Percentiles rank a stretch among this genome's conserved stretches.
Evolutionary conservation across 2,797 vertebrate species (phyloP).

Genomic region (Pipistrellus nathusii): DNA sequence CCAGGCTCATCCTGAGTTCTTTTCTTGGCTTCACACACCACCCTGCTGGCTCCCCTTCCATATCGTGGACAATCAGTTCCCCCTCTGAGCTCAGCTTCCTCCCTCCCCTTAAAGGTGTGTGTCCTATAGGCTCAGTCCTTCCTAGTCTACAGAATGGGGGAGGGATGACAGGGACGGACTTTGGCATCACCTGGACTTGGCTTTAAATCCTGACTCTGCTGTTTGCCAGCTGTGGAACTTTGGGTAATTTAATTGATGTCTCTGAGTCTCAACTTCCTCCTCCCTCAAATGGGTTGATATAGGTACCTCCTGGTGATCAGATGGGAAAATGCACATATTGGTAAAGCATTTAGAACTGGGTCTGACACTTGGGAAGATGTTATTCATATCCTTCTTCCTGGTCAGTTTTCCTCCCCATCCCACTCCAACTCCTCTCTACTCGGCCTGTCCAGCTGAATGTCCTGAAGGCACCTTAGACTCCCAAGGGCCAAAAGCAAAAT

Average conservation of each 20-base stretch:
- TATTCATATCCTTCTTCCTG: background rate
- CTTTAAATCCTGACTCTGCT: conserved; percentile 22
- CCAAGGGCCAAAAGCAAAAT: background rate
- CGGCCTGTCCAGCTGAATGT: background rate
- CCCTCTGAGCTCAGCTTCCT: background rate
- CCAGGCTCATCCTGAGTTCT: background rate
- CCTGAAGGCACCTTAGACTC: background rate
- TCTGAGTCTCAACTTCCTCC: conserved; percentile 59
- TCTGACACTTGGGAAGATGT: background rate
- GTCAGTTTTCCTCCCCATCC: background rate
- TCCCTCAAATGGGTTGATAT: conserved; percentile 1
- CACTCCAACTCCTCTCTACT: background rate
- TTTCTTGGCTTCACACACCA: background rate
- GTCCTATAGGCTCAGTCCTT: background rate
- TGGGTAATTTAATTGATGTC: background rate
- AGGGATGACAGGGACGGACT: background rate
- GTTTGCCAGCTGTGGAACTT: conserved; percentile 14
- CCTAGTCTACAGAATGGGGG: background rate
- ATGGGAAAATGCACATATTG: background rate
- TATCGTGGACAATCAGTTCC: background rate
- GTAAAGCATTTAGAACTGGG: background rate
- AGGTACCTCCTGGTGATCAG: background rate
- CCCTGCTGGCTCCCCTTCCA: background rate
- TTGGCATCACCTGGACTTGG: background rate
- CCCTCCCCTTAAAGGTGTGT: background rate